Percentiles rank a stretch among this genome's conserved stretches.
Conservation (phyloP, 2,888 invertebrate genomes). For the Pristionchus mayeri region DNA sequence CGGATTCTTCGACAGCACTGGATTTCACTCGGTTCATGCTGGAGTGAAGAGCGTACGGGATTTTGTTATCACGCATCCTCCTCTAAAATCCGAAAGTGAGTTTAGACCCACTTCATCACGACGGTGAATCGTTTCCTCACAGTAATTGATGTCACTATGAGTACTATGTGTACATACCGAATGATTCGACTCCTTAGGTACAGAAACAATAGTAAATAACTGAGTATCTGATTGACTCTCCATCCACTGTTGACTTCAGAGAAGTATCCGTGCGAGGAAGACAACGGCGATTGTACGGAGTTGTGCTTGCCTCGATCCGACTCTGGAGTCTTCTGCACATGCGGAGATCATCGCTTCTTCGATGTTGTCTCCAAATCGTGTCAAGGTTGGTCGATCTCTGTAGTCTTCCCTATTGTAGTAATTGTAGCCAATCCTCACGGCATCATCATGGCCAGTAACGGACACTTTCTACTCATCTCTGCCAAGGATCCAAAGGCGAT, state of each 20-base stretch:
- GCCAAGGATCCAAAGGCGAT: slow-evolving; percentile 16
- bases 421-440: not conserved
- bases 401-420: no score
- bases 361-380: not conserved
- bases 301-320: not conserved
- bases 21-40: slow-evolving; percentile 46
- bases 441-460: not conserved
- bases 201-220: no score
- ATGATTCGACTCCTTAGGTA: no score
- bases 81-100: not conserved
- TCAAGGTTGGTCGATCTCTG: not conserved
- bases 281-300: slow-evolving; percentile 27
- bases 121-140: not conserved
- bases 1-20: slow-evolving; percentile 29
- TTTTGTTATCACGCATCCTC: not conserved
- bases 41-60: slow-evolving; percentile 19
- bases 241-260: no score
- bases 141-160: no score
- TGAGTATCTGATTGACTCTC: no score
- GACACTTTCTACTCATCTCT: not conserved
- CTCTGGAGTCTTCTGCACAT: not conserved
- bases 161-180: no score
- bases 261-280: not conserved
- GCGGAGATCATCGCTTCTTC: slow-evolving; percentile 5
- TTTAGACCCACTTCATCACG: not conserved